These are phyloP conservation scores for Oscheius sp. DNA, from an alignment of 2,888 invertebrate species.

Conservation along the genomic window DNA sequence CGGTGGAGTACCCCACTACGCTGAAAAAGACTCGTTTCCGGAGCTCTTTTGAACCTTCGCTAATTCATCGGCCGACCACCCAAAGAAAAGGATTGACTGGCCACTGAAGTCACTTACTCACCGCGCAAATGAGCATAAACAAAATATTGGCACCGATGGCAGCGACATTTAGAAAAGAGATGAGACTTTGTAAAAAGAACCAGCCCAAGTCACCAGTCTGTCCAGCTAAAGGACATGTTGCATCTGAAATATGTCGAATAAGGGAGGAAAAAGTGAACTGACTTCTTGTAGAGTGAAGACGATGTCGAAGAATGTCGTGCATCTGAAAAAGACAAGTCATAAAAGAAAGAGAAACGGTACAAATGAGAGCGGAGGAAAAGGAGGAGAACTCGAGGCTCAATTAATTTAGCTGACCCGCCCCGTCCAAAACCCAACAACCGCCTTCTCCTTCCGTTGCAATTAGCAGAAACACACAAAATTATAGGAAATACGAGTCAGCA, in stretches of 20 bases:
- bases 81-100: neutral
- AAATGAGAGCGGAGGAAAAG: neutral
- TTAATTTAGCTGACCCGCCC: too few relatives aligned
- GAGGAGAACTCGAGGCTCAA: too few relatives aligned
- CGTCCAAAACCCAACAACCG: too few relatives aligned
- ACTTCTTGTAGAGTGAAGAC: constrained; percentile 7
- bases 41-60: too few relatives aligned
- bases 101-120: constrained; percentile 17
- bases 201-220: constrained; percentile 40
- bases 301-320: constrained; percentile 26
- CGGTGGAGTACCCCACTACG: constrained; percentile 46
- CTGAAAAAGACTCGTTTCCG: constrained; percentile 24
- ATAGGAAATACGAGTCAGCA: neutral
- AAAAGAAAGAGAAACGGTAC: too few relatives aligned
- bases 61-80: constrained; percentile 4
- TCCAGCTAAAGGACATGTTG: constrained; percentile 39
- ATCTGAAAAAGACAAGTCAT: neutral
- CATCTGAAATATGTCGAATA: neutral
- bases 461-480: too few relatives aligned
- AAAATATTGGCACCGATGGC: constrained; percentile 42
- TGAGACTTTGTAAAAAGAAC: constrained; percentile 43
- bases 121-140: constrained; percentile 44
- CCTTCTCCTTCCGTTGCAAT: constrained; percentile 1
- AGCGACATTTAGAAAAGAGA: constrained; percentile 41
- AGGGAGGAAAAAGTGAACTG: neutral